Evolutionary conservation across 2,113 vertebrate genomes (phyloP).

Genomic region (Bucco capensis): DNA sequence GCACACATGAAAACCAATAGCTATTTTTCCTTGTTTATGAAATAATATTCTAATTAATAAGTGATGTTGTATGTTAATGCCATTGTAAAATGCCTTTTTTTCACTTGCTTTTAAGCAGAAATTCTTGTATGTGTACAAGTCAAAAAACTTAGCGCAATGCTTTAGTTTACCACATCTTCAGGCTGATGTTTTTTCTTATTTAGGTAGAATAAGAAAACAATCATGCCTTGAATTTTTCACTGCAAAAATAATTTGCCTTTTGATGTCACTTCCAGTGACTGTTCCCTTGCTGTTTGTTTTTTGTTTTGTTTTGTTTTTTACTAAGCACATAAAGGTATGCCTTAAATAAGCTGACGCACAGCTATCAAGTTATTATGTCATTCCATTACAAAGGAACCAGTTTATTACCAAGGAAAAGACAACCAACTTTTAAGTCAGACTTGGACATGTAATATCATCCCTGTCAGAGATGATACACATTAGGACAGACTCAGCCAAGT

Average conservation of each 20-base stretch:
- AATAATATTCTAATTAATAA: background rate
- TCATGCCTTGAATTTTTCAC: background rate
- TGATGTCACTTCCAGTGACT: background rate
- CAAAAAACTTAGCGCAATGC: background rate
- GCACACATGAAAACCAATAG: background rate
- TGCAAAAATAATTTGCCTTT: slow-evolving; percentile 1
- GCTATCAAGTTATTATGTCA: background rate
- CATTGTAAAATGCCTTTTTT: background rate
- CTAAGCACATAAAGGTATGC: background rate
- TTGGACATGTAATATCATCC: background rate
- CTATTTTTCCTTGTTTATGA: background rate
- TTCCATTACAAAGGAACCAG: background rate
- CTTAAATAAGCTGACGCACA: background rate
- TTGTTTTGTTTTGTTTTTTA: background rate
- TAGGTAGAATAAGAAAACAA: background rate
- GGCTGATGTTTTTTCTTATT: background rate
- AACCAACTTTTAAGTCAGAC: background rate
- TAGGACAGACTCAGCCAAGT: background rate
- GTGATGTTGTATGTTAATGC: background rate
- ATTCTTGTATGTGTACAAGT: background rate
- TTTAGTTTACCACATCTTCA: background rate
- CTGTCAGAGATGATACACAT: background rate
- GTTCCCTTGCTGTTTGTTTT: background rate
- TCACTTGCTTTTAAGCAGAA: background rate
- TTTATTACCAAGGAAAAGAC: slow-evolving; percentile 1